These are phyloP conservation scores for Andricus quercusramuli DNA, from an alignment of 2,888 invertebrate genomes.

Conservation along the genomic window DNA sequence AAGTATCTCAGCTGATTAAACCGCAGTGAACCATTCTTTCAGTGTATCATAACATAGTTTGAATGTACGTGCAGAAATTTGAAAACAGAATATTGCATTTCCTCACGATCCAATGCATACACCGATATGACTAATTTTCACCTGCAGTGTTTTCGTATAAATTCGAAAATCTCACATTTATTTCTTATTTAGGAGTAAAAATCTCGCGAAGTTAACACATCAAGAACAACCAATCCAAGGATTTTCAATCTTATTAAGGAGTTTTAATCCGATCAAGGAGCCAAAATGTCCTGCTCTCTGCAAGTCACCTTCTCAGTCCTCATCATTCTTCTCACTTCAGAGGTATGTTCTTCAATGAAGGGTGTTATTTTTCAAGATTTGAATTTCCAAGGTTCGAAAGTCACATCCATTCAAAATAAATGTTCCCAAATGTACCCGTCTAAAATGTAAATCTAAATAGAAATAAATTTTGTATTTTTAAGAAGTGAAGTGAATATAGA, in stretches of 20 bases:
- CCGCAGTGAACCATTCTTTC: neutral
- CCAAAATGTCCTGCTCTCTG: neutral
- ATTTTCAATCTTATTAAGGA: neutral
- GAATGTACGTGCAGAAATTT: neutral
- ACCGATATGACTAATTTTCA: neutral
- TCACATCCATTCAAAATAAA: no score
- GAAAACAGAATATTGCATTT: neutral
- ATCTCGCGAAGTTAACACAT: neutral
- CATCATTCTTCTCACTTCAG: neutral
- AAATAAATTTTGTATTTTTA: no score
- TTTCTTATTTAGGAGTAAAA: neutral
- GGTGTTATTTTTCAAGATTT: neutral
- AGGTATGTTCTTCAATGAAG: neutral
- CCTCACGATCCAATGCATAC: neutral
- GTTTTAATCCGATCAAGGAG: constrained; percentile 2
- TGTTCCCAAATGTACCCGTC: no score
- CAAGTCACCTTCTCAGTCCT: neutral
- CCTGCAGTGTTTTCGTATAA: neutral
- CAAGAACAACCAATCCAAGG: neutral
- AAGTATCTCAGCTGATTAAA: neutral
- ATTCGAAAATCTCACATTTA: neutral
- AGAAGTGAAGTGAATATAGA: no score
- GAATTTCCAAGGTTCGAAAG: neutral
- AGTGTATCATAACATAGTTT: neutral
- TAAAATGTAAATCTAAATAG: no score